Evolutionary conservation across 2,113 vertebrate species (phyloP).

Genomic region (Diadophis punctatus): DNA sequence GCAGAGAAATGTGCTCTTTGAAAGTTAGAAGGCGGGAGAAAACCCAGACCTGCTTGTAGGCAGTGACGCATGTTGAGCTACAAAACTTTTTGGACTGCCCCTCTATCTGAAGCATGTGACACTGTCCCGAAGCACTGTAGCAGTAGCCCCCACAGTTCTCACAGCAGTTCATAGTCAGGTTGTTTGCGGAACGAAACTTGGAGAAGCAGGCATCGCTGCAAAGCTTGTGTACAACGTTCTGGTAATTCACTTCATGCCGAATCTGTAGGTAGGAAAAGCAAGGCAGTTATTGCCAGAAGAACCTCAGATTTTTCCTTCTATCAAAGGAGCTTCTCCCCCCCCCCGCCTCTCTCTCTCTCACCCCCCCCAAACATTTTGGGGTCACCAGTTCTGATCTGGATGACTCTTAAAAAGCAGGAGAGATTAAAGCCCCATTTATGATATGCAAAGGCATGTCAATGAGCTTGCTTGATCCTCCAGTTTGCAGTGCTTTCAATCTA

Average conservation of each 20-base stretch:
- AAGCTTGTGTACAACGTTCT: conserved; percentile 85
- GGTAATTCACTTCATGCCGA: conserved; percentile 90
- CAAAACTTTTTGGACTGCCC: conserved; percentile 85
- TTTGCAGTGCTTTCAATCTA: neutral
- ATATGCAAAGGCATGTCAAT: neutral
- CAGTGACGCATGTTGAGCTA: conserved; percentile 76
- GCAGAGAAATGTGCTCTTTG: neutral
- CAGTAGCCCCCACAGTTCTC: conserved; percentile 85
- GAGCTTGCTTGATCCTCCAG: neutral
- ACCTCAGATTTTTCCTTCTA: neutral
- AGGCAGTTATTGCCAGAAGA: neutral
- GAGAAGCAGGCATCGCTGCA: conserved; percentile 93
- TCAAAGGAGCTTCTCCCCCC: neutral
- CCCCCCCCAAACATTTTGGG: no score
- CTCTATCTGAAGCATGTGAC: conserved; percentile 83
- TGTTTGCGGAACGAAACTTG: conserved; percentile 86
- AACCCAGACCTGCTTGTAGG: conserved; percentile 82
- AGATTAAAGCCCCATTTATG: neutral
- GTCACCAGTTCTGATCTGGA: neutral
- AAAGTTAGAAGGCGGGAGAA: neutral
- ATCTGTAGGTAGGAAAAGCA: conserved; percentile 66
- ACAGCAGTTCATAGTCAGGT: conserved; percentile 90
- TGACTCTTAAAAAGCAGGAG: neutral
- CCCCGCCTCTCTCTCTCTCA: no score
- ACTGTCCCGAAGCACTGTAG: conserved; percentile 79